Evolutionary conservation across 2,888 invertebrate genomes (phyloP).

Genomic region (Epinotia demarniana): DNA sequence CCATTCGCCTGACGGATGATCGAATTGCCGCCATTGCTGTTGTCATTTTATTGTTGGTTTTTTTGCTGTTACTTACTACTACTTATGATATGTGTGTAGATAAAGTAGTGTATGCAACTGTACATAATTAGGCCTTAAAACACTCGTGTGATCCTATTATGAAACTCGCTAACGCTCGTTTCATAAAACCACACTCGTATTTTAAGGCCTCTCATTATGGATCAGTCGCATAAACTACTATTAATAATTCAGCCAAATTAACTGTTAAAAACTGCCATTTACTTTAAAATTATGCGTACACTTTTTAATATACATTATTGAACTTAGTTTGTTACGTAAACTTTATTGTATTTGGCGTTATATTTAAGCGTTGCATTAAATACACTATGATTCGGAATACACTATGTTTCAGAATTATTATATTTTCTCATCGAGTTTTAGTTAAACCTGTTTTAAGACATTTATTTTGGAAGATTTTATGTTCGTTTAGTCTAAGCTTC

Average conservation of each 20-base stretch:
- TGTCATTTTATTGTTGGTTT: no score
- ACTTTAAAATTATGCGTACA: slow-evolving; percentile 60
- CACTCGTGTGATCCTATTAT: no score
- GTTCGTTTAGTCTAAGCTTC: slow-evolving; percentile 60
- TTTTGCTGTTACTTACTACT: no score
- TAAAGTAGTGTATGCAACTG: no score
- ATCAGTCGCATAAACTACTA: no score
- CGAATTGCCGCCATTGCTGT: no score
- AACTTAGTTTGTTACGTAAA: slow-evolving; percentile 62
- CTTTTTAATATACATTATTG: slow-evolving; percentile 59
- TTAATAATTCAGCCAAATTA: slow-evolving; percentile 16
- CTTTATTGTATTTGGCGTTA: slow-evolving; percentile 70
- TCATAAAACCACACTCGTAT: no score
- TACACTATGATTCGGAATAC: slow-evolving; percentile 77
- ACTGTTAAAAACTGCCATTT: slow-evolving; percentile 68
- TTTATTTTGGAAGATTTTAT: slow-evolving; percentile 83
- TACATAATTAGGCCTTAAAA: no score
- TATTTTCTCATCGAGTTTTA: slow-evolving; percentile 63
- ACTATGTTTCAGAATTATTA: slow-evolving; percentile 70
- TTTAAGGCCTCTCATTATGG: no score
- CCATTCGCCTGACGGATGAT: no score
- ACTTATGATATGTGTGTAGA: no score
- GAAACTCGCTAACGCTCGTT: no score
- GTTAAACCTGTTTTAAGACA: slow-evolving; percentile 68
- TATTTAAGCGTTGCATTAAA: slow-evolving; percentile 79